phyloP scores from a whole-genome alignment of 2,797 vertebrate species.

The Micrastur ruficollis region DNA sequence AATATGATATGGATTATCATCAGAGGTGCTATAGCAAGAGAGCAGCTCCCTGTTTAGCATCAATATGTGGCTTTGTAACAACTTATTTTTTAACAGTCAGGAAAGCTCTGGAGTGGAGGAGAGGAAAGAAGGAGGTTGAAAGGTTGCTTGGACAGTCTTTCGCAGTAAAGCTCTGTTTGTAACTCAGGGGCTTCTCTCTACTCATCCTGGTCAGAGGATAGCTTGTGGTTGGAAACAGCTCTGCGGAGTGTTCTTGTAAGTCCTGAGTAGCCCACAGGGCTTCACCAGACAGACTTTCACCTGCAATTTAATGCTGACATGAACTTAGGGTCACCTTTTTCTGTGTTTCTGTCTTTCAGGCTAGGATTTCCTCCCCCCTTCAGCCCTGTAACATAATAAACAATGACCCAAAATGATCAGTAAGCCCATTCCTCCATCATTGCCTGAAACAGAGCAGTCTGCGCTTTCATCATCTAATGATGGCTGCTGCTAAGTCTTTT shows the following conservation, averaged over 20 bases:
- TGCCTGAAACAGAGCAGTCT: background rate
- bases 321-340: slow-evolving; percentile 22
- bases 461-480: background rate
- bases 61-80: background rate
- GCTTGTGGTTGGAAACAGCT: background rate
- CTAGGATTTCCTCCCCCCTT: background rate
- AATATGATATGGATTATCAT: background rate
- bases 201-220: background rate
- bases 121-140: background rate
- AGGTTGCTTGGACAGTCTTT: background rate
- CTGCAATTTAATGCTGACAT: background rate
- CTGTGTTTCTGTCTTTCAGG: background rate
- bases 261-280: background rate
- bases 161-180: background rate
- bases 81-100: background rate
- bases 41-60: background rate
- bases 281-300: background rate
- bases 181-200: background rate
- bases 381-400: slow-evolving; percentile 4
- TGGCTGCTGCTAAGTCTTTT: background rate
- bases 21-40: background rate
- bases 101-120: background rate
- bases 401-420: background rate
- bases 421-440: background rate
- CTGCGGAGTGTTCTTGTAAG: background rate